phyloP scores from a whole-genome alignment of 2,797 vertebrate species.

The Decapterus maruadsi region DNA sequence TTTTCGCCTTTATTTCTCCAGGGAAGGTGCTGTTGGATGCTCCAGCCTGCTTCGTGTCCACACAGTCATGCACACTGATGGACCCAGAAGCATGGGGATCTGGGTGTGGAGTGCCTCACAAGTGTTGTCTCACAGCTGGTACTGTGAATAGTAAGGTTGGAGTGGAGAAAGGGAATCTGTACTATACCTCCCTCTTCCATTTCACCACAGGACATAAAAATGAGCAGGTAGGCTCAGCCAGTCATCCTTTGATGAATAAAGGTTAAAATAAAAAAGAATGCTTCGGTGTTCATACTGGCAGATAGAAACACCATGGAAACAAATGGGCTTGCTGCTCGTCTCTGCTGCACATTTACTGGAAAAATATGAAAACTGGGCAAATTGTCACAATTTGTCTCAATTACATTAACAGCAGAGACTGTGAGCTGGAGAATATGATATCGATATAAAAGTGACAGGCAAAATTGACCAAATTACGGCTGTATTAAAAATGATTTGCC shows the following conservation, averaged over 20 bases:
- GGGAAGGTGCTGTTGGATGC: neutral
- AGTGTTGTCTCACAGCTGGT: neutral
- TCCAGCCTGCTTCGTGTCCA: neutral
- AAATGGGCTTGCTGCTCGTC: slow-evolving; percentile 18
- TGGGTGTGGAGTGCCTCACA: neutral
- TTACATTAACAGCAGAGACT: slow-evolving; percentile 61
- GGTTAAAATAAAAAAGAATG: slow-evolving; percentile 18
- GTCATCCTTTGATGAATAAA: slow-evolving; percentile 29
- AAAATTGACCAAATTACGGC: slow-evolving; percentile 70
- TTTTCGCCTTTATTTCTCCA: slow-evolving; percentile 20
- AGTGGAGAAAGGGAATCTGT: neutral
- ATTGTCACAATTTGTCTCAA: slow-evolving; percentile 71
- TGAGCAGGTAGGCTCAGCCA: neutral
- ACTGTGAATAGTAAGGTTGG: neutral
- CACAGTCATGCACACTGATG: neutral
- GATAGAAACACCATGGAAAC: slow-evolving; percentile 30
- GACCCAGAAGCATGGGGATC: neutral
- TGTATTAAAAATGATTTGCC: slow-evolving; percentile 70
- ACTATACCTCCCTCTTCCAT: neutral
- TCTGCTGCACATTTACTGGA: slow-evolving; percentile 4
- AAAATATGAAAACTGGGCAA: slow-evolving; percentile 58
- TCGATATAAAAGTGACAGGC: slow-evolving; percentile 63
- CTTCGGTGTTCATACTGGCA: slow-evolving; percentile 21
- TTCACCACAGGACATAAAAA: slow-evolving; percentile 8
- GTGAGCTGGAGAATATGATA: slow-evolving; percentile 60